Evolutionary conservation across 2,797 vertebrate species (phyloP).

Genomic region (Poecilia picta): DNA sequence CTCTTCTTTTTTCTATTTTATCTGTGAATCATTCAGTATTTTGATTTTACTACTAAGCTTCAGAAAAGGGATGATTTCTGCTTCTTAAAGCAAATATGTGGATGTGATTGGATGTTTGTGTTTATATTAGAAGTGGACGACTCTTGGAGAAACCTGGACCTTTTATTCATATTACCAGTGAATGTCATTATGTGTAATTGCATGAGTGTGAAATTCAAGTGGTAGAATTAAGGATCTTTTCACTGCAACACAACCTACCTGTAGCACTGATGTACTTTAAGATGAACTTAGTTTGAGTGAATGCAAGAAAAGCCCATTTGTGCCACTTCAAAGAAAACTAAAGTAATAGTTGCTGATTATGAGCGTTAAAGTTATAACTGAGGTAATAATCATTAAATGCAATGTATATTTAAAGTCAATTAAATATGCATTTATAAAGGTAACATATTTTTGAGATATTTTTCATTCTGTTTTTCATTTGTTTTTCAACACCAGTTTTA

Average conservation of each 20-base stretch:
- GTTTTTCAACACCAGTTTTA: background rate
- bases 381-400: background rate
- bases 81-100: constrained; percentile 15
- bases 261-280: constrained; percentile 68
- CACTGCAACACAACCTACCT: constrained; percentile 57
- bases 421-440: background rate
- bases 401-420: background rate
- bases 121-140: constrained; percentile 14
- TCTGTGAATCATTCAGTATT: constrained; percentile 37
- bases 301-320: background rate
- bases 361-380: background rate
- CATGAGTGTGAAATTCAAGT: constrained; percentile 11
- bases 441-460: background rate
- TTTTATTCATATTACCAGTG: background rate
- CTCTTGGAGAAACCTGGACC: constrained; percentile 9
- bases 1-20: background rate
- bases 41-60: constrained; percentile 19
- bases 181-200: background rate
- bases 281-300: constrained; percentile 18
- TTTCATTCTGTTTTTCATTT: background rate
- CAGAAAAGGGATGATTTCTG: constrained; percentile 19
- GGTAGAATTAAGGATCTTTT: constrained; percentile 19
- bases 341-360: background rate
- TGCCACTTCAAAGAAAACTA: constrained; percentile 1
- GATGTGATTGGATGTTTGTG: constrained; percentile 14